phyloP scores from a whole-genome alignment of 92 coral and sea anemone genomes.

The Parazoanthus swiftii region DNA sequence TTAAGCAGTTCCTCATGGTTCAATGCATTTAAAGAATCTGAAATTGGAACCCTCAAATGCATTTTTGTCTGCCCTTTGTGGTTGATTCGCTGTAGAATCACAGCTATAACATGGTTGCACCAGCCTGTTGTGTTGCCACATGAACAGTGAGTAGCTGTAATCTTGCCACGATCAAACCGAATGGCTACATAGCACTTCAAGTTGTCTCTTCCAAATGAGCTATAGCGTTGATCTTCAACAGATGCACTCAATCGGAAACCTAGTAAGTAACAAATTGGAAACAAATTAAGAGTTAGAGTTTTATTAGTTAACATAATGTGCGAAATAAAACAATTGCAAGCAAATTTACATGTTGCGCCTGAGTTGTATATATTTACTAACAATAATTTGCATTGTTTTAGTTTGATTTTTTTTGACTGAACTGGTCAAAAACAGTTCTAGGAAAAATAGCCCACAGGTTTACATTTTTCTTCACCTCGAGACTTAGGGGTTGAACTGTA shows the following conservation, averaged over 20 bases:
- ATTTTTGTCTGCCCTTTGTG: constrained; percentile 42
- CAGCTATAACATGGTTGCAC: constrained; percentile 90
- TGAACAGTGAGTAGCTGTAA: constrained; percentile 85
- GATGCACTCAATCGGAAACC: constrained; percentile 95
- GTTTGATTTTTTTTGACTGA: too few species aligned
- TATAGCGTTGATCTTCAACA: constrained; percentile 52
- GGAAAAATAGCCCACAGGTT: too few species aligned
- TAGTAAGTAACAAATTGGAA: neutral
- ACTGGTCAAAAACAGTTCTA: too few species aligned
- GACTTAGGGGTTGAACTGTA: too few species aligned
- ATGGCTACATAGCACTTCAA: constrained; percentile 63
- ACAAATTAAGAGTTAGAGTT: too few species aligned
- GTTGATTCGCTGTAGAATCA: constrained; percentile 70
- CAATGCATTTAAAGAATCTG: constrained; percentile 80
- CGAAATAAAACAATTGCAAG: too few species aligned
- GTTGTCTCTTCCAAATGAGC: constrained; percentile 11
- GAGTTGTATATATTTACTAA: too few species aligned
- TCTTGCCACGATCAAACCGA: constrained; percentile 94
- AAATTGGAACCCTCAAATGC: constrained; percentile 69
- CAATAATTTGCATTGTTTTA: too few species aligned
- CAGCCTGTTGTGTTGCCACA: constrained; percentile 73
- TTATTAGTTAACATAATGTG: too few species aligned
- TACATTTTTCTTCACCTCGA: too few species aligned
- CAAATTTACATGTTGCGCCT: too few species aligned
- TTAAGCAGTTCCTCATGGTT: constrained; percentile 84